Evolutionary conservation across 37 sponge, comb jelly and placozoan species (phyloP).

Genomic region (Petrosia ficiformis): DNA sequence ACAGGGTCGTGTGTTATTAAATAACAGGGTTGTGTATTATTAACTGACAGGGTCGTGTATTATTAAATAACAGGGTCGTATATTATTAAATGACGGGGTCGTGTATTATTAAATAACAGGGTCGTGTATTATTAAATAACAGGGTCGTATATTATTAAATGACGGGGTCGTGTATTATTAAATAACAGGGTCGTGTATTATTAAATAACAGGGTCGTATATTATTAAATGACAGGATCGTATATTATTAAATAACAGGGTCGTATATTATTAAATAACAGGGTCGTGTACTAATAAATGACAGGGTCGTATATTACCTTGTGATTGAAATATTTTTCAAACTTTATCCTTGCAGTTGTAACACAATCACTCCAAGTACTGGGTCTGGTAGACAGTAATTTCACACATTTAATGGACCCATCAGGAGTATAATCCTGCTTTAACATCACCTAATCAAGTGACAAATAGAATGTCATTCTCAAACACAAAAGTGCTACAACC

Average conservation of each 20-base stretch:
- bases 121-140: no score
- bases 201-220: background rate
- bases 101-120: no score
- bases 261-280: no score
- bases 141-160: conserved; percentile 45
- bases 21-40: no score
- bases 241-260: no score
- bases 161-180: no score
- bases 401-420: conserved; percentile 61
- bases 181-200: no score
- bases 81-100: conserved; percentile 83
- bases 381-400: conserved; percentile 62
- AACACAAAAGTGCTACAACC: no score
- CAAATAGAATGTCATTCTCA: background rate
- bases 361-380: conserved; percentile 58
- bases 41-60: no score
- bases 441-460: conserved; percentile 7
- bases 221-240: conserved; percentile 88
- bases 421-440: conserved; percentile 12
- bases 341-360: conserved; percentile 65
- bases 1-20: no score
- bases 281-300: background rate
- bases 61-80: background rate
- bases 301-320: conserved; percentile 44
- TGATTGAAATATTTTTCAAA: conserved; percentile 94